Percentiles rank a stretch among this genome's conserved stretches.
Evolutionary conservation across 1,140 invertebrate species (phyloP).

Genomic region (Drosophila bipectinata): DNA sequence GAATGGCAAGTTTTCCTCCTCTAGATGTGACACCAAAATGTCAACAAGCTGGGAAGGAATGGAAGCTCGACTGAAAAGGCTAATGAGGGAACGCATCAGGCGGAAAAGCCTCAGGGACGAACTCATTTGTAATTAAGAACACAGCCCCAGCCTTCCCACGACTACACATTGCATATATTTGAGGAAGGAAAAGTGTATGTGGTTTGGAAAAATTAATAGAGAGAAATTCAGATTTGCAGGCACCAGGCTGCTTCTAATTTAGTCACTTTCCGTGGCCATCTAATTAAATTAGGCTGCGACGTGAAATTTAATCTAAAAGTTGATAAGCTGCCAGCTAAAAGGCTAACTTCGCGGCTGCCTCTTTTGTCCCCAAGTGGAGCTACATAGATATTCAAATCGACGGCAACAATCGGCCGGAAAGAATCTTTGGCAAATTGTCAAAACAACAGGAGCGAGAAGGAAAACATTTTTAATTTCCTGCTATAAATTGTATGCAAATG

Average conservation of each 20-base stretch:
- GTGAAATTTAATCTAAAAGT: slow-evolving; percentile 25
- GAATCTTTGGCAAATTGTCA: slow-evolving; percentile 80
- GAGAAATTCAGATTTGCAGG: slow-evolving; percentile 23
- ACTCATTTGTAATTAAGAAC: slow-evolving; percentile 70
- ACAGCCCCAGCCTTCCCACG: slow-evolving; percentile 40
- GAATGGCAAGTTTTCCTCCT: slow-evolving; percentile 36
- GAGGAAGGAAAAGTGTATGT: slow-evolving; percentile 16
- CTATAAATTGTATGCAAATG: slow-evolving; percentile 74
- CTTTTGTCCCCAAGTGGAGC: slow-evolving; percentile 33
- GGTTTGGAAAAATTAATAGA: background rate
- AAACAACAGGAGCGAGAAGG: slow-evolving; percentile 49
- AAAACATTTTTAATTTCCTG: slow-evolving; percentile 81
- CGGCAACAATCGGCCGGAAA: slow-evolving; percentile 40
- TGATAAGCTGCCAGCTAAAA: slow-evolving; percentile 33
- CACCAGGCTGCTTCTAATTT: slow-evolving; percentile 28
- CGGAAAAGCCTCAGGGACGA: slow-evolving; percentile 67
- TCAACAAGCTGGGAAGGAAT: slow-evolving; percentile 58
- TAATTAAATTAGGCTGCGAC: slow-evolving; percentile 42
- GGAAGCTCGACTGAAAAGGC: slow-evolving; percentile 62
- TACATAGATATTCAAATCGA: slow-evolving; percentile 54
- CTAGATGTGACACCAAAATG: slow-evolving; percentile 70
- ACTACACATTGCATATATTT: slow-evolving; percentile 16
- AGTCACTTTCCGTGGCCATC: slow-evolving; percentile 19
- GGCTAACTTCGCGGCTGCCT: slow-evolving; percentile 14
- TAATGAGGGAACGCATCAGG: slow-evolving; percentile 71